Percentiles rank a stretch among this genome's conserved stretches.
Conservation (phyloP, 2,113 vertebrate genomes). For the Piaya cayana region DNA sequence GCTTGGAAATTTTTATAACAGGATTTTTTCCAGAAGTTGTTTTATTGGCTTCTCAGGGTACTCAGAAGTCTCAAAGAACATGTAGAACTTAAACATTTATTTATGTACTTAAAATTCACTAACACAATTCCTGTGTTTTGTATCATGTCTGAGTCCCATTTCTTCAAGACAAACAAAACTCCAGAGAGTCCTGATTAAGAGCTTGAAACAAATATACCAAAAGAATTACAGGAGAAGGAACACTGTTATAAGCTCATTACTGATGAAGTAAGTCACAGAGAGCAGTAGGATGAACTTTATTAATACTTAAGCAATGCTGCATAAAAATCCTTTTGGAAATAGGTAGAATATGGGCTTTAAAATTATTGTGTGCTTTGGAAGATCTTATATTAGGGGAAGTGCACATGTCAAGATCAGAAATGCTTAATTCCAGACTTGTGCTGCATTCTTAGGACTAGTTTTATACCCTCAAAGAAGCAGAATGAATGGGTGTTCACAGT, state of each 20-base stretch:
- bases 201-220: neutral
- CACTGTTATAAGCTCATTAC: neutral
- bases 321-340: neutral
- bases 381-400: neutral
- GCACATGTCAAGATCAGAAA: neutral
- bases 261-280: neutral
- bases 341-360: neutral
- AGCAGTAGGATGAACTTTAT: neutral
- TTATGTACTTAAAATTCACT: neutral
- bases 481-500: neutral
- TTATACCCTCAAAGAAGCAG: neutral
- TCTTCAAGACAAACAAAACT: neutral
- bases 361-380: neutral
- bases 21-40: neutral
- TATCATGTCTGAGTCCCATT: neutral
- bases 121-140: neutral
- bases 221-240: neutral
- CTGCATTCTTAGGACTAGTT: neutral
- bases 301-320: neutral
- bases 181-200: neutral
- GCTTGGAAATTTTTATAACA: neutral
- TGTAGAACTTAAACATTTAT: neutral
- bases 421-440: neutral
- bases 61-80: neutral
- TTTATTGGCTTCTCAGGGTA: neutral